These are phyloP conservation scores for Eupithecia insigniata DNA, from an alignment of 2,888 invertebrate genomes.

Conservation along the genomic window DNA sequence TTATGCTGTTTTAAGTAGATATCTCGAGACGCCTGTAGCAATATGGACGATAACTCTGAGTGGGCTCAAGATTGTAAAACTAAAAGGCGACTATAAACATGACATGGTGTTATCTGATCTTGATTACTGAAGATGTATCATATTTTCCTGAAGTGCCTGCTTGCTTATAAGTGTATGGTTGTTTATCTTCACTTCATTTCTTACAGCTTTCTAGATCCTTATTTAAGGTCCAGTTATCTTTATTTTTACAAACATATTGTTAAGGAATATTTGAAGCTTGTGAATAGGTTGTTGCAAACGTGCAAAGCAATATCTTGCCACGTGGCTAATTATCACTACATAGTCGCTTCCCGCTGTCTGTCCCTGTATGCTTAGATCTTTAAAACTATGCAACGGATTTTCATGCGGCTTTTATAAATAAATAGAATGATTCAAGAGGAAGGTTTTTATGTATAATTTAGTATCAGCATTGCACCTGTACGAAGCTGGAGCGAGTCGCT, in stretches of 20 bases:
- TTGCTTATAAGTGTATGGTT: background rate
- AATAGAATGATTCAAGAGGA: too few relatives aligned
- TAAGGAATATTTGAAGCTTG: background rate
- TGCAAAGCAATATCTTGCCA: background rate
- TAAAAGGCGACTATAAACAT: conserved; percentile 29
- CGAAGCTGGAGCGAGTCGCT: too few relatives aligned
- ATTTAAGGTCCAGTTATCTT: background rate
- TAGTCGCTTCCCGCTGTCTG: too few relatives aligned
- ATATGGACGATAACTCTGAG: conserved; percentile 20
- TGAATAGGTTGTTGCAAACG: background rate
- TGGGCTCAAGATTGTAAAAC: conserved; percentile 26
- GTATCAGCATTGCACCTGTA: too few relatives aligned
- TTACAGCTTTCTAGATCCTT: background rate
- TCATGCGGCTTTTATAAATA: too few relatives aligned
- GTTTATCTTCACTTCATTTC: background rate
- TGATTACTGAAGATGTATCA: conserved; percentile 23
- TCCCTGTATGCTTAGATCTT: too few relatives aligned
- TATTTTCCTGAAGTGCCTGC: background rate
- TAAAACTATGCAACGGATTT: too few relatives aligned
- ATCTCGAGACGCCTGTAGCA: conserved; percentile 23
- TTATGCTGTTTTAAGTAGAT: conserved; percentile 64
- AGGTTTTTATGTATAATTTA: too few relatives aligned
- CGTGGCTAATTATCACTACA: background rate
- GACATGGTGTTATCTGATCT: conserved; percentile 19
- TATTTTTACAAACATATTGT: background rate